A percentile compares a stretch with the other conserved stretches of the same genome.
phyloP scores from a whole-genome alignment of 2,888 invertebrate genomes.

The Drosophila infuscata region DNA sequence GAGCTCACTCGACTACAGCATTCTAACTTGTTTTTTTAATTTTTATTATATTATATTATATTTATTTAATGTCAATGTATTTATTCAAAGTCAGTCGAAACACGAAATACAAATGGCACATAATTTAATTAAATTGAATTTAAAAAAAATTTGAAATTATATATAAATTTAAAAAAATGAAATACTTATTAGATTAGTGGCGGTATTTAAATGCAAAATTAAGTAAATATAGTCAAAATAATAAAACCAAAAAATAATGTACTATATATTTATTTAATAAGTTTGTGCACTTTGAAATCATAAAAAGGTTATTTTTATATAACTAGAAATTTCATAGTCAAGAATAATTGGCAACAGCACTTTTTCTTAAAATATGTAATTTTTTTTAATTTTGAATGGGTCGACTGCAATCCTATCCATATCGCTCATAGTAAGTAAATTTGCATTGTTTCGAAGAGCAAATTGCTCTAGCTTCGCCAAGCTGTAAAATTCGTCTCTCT shows the following conservation, averaged over 20 bases:
- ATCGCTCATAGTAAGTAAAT: not conserved
- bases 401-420: not conserved
- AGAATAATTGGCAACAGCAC: not conserved
- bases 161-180: too few relatives aligned
- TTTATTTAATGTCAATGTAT: too few relatives aligned
- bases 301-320: not conserved
- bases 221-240: not conserved
- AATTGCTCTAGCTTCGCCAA: conserved; percentile 1
- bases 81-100: too few relatives aligned
- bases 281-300: not conserved
- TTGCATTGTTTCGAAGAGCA: not conserved
- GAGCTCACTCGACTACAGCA: too few relatives aligned
- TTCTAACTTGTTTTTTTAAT: too few relatives aligned
- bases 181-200: too few relatives aligned
- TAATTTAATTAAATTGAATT: too few relatives aligned
- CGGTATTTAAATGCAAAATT: too few relatives aligned
- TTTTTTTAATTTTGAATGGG: not conserved
- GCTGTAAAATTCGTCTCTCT: conserved; percentile 21
- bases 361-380: not conserved
- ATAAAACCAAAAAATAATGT: not conserved
- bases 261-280: not conserved
- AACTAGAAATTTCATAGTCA: not conserved
- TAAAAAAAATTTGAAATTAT: too few relatives aligned
- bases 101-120: too few relatives aligned
- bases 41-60: too few relatives aligned